phyloP scores from a whole-genome alignment of 2,888 invertebrate species.

The Lamellibrachia columna region DNA sequence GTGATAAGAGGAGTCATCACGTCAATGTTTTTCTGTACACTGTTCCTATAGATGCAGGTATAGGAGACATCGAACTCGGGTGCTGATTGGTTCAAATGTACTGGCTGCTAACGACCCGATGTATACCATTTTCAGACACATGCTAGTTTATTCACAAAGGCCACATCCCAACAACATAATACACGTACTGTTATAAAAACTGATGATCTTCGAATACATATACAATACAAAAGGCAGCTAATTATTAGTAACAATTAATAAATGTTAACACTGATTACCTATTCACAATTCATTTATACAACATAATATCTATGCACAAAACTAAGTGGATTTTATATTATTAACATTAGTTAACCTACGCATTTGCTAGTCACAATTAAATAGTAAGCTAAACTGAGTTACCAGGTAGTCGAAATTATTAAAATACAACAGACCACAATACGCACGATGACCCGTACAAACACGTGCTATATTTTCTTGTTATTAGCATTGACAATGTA shows the following conservation, averaged over 20 bases:
- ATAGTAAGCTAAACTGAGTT: not conserved
- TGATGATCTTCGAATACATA: not conserved
- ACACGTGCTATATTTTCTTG: not conserved
- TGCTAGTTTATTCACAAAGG: slow-evolving; percentile 6
- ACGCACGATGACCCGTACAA: not conserved
- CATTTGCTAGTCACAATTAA: not conserved
- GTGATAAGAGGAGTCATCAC: no score
- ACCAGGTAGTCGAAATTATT: not conserved
- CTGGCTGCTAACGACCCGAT: not conserved
- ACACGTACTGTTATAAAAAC: not conserved
- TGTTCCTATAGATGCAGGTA: no score
- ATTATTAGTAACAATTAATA: not conserved
- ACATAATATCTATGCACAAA: not conserved
- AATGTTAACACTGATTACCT: not conserved
- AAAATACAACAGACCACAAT: not conserved
- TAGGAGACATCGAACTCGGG: not conserved
- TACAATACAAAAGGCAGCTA: not conserved
- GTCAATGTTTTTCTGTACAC: no score
- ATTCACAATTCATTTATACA: not conserved
- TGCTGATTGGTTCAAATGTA: not conserved
- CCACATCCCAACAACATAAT: not conserved
- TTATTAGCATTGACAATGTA: not conserved
- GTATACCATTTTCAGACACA: not conserved
- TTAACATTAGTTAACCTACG: not conserved
- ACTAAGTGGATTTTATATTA: not conserved